Percentiles rank a stretch among this genome's conserved stretches.
phyloP scores from a whole-genome alignment of 2,888 invertebrate species.

The Diogma glabrata region DNA sequence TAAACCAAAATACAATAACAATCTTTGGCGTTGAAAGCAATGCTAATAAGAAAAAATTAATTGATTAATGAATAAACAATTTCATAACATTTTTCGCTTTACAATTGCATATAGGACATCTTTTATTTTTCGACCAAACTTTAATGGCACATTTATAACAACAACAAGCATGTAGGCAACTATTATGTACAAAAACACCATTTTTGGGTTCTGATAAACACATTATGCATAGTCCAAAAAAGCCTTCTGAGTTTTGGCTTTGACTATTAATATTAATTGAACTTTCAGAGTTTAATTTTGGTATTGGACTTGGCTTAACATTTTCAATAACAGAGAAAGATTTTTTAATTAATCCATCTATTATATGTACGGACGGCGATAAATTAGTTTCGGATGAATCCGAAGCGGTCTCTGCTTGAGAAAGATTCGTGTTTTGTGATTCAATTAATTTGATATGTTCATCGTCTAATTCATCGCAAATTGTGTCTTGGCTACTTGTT shows the following conservation, averaged over 20 bases:
- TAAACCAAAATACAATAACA: neutral
- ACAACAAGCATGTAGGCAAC: constrained; percentile 54
- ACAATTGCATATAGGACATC: constrained; percentile 58
- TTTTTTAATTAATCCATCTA: neutral
- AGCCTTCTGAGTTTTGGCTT: neutral
- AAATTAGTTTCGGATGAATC: neutral
- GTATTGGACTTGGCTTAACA: neutral
- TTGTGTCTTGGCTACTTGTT: constrained; percentile 12
- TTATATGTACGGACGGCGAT: neutral
- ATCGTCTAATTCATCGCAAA: constrained; percentile 12
- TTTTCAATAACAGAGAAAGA: neutral
- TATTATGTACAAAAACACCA: constrained; percentile 55
- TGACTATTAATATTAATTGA: neutral
- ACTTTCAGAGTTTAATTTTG: neutral
- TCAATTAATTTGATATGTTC: neutral
- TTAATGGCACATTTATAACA: constrained; percentile 58
- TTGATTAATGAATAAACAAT: constrained; percentile 37
- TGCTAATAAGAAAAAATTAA: neutral
- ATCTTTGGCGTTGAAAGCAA: neutral
- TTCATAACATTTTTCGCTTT: constrained; percentile 53
- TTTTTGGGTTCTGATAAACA: constrained; percentile 52
- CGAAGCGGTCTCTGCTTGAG: neutral
- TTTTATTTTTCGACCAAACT: constrained; percentile 48
- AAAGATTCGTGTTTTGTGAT: neutral
- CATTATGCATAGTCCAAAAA: constrained; percentile 40